Conservation (phyloP, 2,113 vertebrate species). For the Eretmochelys imbricata region DNA sequence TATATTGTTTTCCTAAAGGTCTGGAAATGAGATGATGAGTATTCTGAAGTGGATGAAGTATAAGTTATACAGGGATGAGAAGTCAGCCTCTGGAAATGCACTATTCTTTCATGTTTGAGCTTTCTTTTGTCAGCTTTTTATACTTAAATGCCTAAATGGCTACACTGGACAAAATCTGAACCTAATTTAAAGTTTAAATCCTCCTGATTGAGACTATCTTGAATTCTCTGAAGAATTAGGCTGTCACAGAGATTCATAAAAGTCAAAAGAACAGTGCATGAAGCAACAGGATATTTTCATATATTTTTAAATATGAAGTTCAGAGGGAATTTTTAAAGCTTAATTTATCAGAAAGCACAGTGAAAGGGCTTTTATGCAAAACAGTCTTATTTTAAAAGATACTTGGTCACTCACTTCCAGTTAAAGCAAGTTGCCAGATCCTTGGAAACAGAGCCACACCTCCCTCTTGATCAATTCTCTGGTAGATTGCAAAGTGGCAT, state of each 20-base stretch:
- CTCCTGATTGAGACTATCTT: conserved; percentile 13
- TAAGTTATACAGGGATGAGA: conserved; percentile 14
- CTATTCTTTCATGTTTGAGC: conserved; percentile 45
- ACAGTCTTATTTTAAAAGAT: not conserved
- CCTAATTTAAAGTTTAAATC: conserved; percentile 27
- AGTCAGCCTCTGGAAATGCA: conserved; percentile 25
- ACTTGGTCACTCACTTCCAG: not conserved
- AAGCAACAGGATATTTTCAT: not conserved
- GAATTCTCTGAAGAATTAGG: conserved; percentile 31
- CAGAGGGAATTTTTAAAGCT: not conserved
- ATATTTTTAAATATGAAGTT: not conserved
- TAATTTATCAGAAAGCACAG: not conserved
- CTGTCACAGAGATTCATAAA: not conserved
- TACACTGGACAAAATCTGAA: conserved; percentile 47
- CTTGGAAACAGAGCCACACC: not conserved
- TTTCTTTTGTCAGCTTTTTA: conserved; percentile 48
- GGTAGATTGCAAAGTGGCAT: not conserved
- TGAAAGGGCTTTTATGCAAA: not conserved
- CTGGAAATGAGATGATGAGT: conserved; percentile 7
- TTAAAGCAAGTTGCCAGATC: not conserved
- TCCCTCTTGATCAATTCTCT: not conserved
- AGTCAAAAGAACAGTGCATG: not conserved
- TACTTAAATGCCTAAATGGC: conserved; percentile 35
- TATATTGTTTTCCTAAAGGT: not conserved
- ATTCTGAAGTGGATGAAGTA: not conserved